phyloP scores from a whole-genome alignment of 2,888 invertebrate species.

The Eupithecia dodoneata region DNA sequence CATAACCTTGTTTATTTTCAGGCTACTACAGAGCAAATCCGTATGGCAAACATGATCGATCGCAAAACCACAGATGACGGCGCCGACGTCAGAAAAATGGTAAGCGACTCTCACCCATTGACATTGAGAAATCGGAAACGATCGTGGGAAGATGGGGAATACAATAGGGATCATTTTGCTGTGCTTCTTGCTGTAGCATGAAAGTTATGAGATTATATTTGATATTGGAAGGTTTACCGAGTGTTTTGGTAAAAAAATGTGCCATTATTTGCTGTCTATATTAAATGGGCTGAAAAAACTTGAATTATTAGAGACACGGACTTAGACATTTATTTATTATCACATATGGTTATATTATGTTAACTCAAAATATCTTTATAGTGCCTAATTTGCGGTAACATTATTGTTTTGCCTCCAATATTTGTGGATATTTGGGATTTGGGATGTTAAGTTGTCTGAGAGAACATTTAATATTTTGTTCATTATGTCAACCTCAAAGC shows the following conservation, averaged over 20 bases:
- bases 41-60: slow-evolving; percentile 92
- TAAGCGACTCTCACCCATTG: slow-evolving; percentile 49
- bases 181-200: neutral
- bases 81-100: slow-evolving; percentile 86
- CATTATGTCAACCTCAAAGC: no score
- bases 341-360: no score
- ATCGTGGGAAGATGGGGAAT: slow-evolving; percentile 25
- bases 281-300: neutral
- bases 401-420: no score
- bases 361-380: no score
- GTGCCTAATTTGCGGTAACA: no score
- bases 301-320: neutral
- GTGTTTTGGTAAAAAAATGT: neutral
- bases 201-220: slow-evolving; percentile 5
- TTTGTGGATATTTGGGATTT: neutral
- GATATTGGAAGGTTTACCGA: neutral
- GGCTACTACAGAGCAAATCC: slow-evolving; percentile 93
- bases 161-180: slow-evolving; percentile 29
- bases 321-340: no score
- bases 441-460: neutral
- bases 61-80: slow-evolving; percentile 85
- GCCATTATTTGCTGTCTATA: neutral
- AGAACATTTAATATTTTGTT: neutral
- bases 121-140: slow-evolving; percentile 15
- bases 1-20: slow-evolving; percentile 61